A percentile compares a stretch with the other conserved stretches of the same genome.
These are phyloP conservation scores for Popillia japonica DNA, from an alignment of 1,140 invertebrate genomes.

Conservation along the genomic window DNA sequence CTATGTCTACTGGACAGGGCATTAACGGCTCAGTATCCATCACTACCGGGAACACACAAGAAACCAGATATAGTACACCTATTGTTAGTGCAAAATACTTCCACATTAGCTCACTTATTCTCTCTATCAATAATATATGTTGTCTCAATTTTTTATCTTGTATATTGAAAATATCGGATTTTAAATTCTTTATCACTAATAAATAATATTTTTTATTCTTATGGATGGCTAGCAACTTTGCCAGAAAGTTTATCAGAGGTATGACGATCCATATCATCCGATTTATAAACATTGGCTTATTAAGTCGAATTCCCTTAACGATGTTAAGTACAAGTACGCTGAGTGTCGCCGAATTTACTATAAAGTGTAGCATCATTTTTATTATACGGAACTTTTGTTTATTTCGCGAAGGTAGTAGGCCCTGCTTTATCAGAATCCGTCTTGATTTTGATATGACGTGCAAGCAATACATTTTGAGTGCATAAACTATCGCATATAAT, in stretches of 20 bases:
- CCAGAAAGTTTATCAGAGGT: background rate
- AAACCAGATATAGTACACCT: background rate
- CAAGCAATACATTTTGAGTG: background rate
- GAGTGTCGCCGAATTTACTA: background rate
- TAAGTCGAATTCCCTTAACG: too few relatives aligned
- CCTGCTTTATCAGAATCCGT: background rate
- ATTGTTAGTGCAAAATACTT: background rate
- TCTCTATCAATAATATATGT: background rate
- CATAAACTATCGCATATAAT: too few relatives aligned
- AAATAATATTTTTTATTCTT: background rate
- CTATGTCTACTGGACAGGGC: background rate
- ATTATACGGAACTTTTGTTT: background rate
- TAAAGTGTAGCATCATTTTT: background rate
- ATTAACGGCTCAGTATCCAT: background rate
- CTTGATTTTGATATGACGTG: background rate
- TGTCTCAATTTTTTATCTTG: background rate
- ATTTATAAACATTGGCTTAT: too few relatives aligned
- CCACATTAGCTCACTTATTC: background rate
- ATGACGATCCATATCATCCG: too few relatives aligned
- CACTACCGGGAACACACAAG: background rate
- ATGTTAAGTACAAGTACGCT: background rate
- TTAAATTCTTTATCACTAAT: background rate
- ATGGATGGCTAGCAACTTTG: background rate
- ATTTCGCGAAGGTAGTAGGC: background rate
- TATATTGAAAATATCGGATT: background rate